A percentile compares a stretch with the other conserved stretches of the same genome.
Conservation (phyloP, 2,888 invertebrate genomes). For the Tolmerus cingulatus region DNA sequence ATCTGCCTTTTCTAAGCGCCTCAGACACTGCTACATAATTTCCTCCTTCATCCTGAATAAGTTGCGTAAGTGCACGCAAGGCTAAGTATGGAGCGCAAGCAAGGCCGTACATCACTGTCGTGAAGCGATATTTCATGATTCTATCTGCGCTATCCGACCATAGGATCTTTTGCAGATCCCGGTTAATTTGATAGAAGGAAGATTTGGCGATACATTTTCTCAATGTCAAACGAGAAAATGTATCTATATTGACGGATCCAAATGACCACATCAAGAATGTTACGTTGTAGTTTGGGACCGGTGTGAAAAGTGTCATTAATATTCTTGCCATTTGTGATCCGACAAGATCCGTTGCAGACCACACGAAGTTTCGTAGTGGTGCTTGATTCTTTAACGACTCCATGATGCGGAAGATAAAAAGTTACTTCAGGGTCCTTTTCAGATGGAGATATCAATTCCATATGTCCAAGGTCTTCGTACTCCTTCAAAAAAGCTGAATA, state of each 20-base stretch:
- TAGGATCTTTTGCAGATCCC: not conserved
- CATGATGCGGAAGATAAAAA: not conserved
- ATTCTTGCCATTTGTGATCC: not conserved
- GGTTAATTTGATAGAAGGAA: not conserved
- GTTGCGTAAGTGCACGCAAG: not conserved
- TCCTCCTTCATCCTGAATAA: not conserved
- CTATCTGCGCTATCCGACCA: not conserved
- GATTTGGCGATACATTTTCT: not conserved
- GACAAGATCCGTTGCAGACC: not conserved
- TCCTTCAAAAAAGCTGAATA: too few species aligned
- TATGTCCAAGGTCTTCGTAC: too few species aligned
- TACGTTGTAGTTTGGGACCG: not conserved
- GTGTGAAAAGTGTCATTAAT: not conserved
- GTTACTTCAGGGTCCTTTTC: too few species aligned
- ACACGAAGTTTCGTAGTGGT: not conserved
- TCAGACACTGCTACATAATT: too few species aligned
- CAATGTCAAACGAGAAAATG: not conserved
- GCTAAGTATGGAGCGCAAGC: not conserved
- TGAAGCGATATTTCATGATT: not conserved
- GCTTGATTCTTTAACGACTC: not conserved
- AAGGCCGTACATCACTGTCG: not conserved
- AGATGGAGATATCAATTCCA: too few species aligned
- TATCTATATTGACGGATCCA: not conserved
- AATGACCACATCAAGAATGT: not conserved
- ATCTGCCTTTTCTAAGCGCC: too few species aligned